These are phyloP conservation scores for Grammomys surdaster DNA, from an alignment of 2,113 vertebrate genomes.

Conservation along the genomic window DNA sequence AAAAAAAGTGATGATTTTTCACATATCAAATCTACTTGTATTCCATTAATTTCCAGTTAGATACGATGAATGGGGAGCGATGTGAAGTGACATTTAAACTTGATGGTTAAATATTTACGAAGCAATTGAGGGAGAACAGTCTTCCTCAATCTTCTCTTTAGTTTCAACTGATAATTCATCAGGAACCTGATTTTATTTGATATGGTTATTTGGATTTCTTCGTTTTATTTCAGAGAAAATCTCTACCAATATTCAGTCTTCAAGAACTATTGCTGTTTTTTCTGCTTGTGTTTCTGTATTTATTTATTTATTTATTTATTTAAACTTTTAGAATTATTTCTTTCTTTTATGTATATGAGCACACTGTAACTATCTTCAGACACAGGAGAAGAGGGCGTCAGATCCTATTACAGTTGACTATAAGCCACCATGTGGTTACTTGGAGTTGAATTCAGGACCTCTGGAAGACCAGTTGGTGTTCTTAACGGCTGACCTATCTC, in stretches of 20 bases:
- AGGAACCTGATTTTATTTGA: neutral
- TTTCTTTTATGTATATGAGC: too few species aligned
- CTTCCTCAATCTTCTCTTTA: neutral
- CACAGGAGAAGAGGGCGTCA: too few species aligned
- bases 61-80: neutral
- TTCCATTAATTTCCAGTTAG: neutral
- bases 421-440: too few species aligned
- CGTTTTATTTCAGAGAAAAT: neutral
- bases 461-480: too few species aligned
- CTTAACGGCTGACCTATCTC: too few species aligned
- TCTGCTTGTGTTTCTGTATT: neutral
- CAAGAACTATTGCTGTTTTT: neutral
- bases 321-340: too few species aligned
- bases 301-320: neutral
- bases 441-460: too few species aligned
- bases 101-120: neutral
- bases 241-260: neutral
- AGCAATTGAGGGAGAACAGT: neutral
- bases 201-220: neutral
- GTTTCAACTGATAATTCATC: neutral
- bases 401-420: too few species aligned
- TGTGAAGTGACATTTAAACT: neutral
- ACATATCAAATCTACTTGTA: neutral
- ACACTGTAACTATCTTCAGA: too few species aligned
- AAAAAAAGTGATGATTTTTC: neutral